Conservation (phyloP, 2,797 vertebrate species). For the Ctenopoma multispine region DNA sequence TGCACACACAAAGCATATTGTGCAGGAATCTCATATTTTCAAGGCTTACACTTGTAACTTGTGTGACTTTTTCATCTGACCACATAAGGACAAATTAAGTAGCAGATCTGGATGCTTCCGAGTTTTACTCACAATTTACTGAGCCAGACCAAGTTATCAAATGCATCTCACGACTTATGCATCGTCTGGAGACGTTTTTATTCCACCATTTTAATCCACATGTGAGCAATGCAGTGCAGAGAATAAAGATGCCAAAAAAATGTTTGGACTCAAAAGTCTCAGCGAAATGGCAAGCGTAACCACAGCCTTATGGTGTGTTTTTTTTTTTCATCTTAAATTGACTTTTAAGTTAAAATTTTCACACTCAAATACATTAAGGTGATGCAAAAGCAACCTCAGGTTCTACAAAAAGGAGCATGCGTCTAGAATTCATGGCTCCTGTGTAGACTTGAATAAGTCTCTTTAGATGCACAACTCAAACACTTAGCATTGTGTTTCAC, state of each 20-base stretch:
- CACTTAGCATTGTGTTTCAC: slow-evolving; percentile 32
- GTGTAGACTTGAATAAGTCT: slow-evolving; percentile 39
- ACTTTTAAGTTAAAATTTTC: slow-evolving; percentile 47
- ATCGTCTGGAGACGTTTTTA: slow-evolving; percentile 26
- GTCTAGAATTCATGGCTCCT: slow-evolving; percentile 34
- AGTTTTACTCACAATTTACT: slow-evolving; percentile 52
- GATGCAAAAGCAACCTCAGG: slow-evolving; percentile 60
- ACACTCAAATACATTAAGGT: slow-evolving; percentile 18
- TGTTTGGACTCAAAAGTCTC: slow-evolving; percentile 35
- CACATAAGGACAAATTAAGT: slow-evolving; percentile 57
- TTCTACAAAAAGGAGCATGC: slow-evolving; percentile 42
- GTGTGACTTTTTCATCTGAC: slow-evolving; percentile 50
- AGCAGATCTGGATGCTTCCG: slow-evolving; percentile 75
- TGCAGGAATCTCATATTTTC: slow-evolving; percentile 29
- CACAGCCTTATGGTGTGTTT: slow-evolving; percentile 52
- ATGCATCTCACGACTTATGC: slow-evolving; percentile 30
- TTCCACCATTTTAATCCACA: slow-evolving; percentile 20
- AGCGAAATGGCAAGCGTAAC: slow-evolving; percentile 44
- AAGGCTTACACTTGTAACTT: slow-evolving; percentile 39
- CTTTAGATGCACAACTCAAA: slow-evolving; percentile 54
- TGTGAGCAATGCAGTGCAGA: slow-evolving; percentile 31
- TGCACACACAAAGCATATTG: slow-evolving; percentile 26
- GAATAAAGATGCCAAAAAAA: slow-evolving; percentile 23
- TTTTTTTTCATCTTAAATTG: slow-evolving; percentile 29
- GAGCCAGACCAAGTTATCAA: slow-evolving; percentile 52